These are phyloP conservation scores for Halocynthia roretzi DNA, from an alignment of 23 tunicate genomes.

Conservation along the genomic window DNA sequence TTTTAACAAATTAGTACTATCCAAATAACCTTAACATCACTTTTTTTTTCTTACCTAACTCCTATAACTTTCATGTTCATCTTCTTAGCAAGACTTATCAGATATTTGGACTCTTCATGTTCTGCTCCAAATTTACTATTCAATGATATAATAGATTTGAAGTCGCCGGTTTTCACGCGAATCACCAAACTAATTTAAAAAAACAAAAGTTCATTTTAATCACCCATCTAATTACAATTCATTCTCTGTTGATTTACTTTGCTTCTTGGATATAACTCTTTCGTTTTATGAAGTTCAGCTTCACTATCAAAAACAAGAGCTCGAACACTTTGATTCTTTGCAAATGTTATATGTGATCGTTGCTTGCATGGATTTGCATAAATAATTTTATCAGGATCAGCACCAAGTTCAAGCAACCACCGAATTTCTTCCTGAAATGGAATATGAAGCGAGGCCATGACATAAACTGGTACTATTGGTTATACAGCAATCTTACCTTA, in stretches of 20 bases:
- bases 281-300: constrained; percentile 69
- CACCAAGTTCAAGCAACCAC: constrained; percentile 68
- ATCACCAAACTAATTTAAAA: constrained; percentile 47
- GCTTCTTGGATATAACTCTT: constrained; percentile 48
- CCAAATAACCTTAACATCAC: no score
- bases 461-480: not conserved
- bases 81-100: constrained; percentile 45
- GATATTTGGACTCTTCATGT: constrained; percentile 23
- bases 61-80: constrained; percentile 64
- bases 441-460: not conserved
- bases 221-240: not conserved
- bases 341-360: constrained; percentile 63
- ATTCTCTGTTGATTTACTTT: not conserved
- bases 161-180: constrained; percentile 80
- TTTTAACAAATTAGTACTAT: no score
- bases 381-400: constrained; percentile 57
- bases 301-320: constrained; percentile 61
- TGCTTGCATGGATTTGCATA: constrained; percentile 97
- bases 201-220: constrained; percentile 1
- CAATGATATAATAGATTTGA: constrained; percentile 45
- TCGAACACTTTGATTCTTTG: constrained; percentile 53
- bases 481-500: constrained; percentile 29
- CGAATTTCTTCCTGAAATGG: constrained; percentile 53
- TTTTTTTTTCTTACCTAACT: constrained; percentile 52
- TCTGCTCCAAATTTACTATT: constrained; percentile 88